Evolutionary conservation across 2,113 vertebrate species (phyloP), one percentile per base, ranked within the genome.

Genomic region (Nettapus auritus): DNA sequence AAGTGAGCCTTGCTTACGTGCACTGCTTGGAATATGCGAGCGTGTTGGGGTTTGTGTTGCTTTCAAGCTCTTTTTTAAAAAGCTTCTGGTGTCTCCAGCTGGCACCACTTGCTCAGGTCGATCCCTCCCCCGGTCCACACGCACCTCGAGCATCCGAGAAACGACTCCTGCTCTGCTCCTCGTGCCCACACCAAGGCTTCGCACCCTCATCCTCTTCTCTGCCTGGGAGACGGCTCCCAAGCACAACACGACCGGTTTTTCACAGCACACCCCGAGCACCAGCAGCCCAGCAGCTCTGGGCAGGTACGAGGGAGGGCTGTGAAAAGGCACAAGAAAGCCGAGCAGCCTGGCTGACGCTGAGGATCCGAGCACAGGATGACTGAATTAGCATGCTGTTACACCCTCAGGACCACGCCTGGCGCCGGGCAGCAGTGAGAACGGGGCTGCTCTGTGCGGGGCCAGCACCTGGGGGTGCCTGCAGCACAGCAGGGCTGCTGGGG

Each of bases 1-100:
- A 97, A 97, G 89, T 92, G 86, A 96, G 91, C 77, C 80, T 93
- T 91, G 90, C 94, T 97, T 95, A 95, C 82, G 92, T 96, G 93
- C 92, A 52, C 18, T 89, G 95, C 93, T 89, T 96, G 90, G 94
- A 95, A 95, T 94, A 95, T 91, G 69, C 40, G 93, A 97, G 84
- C 15, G 74, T 33, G 60, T 38, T 81, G 76, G 82, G 71, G 34
- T 89, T 92, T 85, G 67, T 68, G 70, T 56, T 75, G 76, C 84
- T 90, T 96, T 88, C 77, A 67, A 94, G 73, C 81, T 93, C 86
- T 88, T 88, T 88, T 91, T 93, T 86, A 78, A 92, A 90, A 92
- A 78, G 77, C 78, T 83, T 56, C 68, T 94, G 83, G 78, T 92
- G 91, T 90, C 94, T 94, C 82, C 89, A 89, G 86, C 88, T 94